phyloP scores from a whole-genome alignment of 2,113 vertebrate species.

The Solea senegalensis region DNA sequence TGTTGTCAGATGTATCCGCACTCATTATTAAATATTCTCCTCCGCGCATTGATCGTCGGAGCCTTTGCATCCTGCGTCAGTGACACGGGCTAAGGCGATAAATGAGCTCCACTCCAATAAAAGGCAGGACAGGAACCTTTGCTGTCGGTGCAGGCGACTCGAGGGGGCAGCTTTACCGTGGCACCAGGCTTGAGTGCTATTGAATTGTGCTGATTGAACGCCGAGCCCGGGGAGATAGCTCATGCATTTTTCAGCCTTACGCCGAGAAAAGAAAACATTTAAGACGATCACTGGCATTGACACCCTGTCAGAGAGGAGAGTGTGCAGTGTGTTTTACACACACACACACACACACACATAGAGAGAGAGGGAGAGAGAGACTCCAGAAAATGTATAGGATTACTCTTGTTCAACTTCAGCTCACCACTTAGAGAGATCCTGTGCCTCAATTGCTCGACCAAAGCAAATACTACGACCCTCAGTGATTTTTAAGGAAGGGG shows the following conservation, averaged over 20 bases:
- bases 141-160: slow-evolving; percentile 33
- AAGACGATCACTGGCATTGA: slow-evolving; percentile 45
- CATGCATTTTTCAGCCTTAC: slow-evolving; percentile 51
- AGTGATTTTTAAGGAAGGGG: slow-evolving; percentile 34
- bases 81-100: slow-evolving; percentile 23
- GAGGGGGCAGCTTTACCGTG: slow-evolving; percentile 47
- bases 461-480: slow-evolving; percentile 25
- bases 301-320: slow-evolving; percentile 11
- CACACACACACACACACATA: slow-evolving; percentile 6
- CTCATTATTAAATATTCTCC: slow-evolving; percentile 64
- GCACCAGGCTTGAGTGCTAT: slow-evolving; percentile 58
- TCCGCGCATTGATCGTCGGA: slow-evolving; percentile 27
- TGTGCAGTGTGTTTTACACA: background rate
- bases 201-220: slow-evolving; percentile 49
- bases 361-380: slow-evolving; percentile 13
- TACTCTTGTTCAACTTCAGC: slow-evolving; percentile 10
- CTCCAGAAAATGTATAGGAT: slow-evolving; percentile 22
- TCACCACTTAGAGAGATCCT: slow-evolving; percentile 31
- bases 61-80: slow-evolving; percentile 18
- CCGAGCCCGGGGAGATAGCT: slow-evolving; percentile 18
- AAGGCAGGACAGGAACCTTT: slow-evolving; percentile 33
- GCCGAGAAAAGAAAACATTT: slow-evolving; percentile 25
- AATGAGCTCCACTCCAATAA: slow-evolving; percentile 27
- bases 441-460: slow-evolving; percentile 35
- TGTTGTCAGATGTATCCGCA: slow-evolving; percentile 7